A percentile compares a stretch with the other conserved stretches of the same genome.
Evolutionary conservation across 2,113 vertebrate species (phyloP).

Genomic region (Plestiodon gilberti): DNA sequence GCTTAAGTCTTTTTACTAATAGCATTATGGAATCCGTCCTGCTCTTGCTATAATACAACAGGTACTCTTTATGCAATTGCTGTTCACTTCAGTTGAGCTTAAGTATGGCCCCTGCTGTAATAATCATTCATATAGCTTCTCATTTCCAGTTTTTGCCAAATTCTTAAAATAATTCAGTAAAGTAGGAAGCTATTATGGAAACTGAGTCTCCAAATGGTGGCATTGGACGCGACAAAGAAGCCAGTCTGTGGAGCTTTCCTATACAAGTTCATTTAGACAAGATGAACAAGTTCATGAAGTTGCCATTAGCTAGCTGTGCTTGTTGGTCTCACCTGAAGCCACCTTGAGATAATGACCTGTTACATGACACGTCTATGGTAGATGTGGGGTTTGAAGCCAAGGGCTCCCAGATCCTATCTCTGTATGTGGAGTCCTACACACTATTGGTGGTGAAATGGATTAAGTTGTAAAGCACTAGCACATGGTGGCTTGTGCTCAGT

Average conservation of each 20-base stretch:
- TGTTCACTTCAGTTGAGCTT: background rate
- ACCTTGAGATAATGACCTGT: background rate
- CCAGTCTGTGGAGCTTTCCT: background rate
- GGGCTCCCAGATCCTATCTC: background rate
- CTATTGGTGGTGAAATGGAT: background rate
- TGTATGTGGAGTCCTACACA: background rate
- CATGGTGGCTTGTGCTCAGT: background rate
- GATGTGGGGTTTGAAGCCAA: background rate
- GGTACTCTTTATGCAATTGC: background rate
- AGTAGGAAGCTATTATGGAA: background rate
- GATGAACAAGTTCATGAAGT: background rate
- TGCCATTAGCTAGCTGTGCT: background rate
- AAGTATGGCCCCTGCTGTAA: background rate
- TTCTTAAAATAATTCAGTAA: background rate
- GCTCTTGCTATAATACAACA: conserved; percentile 36
- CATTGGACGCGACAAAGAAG: background rate
- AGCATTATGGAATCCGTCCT: conserved; percentile 52
- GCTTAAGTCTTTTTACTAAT: conserved; percentile 57
- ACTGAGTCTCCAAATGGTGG: background rate
- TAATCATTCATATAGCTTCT: background rate
- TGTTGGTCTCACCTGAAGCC: background rate
- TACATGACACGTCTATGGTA: background rate
- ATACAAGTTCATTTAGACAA: background rate
- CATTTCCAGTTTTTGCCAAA: background rate
- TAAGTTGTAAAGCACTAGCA: background rate